Evolutionary conservation across 1,140 invertebrate genomes (phyloP), one percentile per base, ranked within the genome.

Genomic region (Leptinotarsa lineolata): DNA sequence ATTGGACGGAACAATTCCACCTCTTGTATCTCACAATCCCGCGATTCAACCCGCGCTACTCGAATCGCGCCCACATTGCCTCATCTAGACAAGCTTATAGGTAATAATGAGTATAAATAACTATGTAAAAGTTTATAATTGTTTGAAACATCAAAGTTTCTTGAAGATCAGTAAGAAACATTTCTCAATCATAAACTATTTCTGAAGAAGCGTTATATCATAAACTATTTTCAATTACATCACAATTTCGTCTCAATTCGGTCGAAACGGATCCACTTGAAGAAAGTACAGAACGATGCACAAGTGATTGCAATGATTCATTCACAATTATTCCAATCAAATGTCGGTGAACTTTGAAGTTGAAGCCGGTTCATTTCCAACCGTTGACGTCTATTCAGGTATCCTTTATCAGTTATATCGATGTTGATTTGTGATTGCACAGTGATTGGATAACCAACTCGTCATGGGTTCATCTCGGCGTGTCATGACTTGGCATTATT

Each of bases 401-500:
- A 39, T 54, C 18, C n/a, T 46, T 68, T 48, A 68, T 68, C 66
- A 18, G 66, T 68, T 46, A 54, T 20, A 64, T 48, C 64, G 59
- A 69, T 72, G 63, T 70, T 73, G 75, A 73, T 76, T 74, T 74
- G 72, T 72, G 72, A 76, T 76, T 54, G 69, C 64, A 46, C 66
- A 69, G 64, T 74, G 72, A 76, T 76, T 74, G 59, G 75, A 63
- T 74, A 74, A 74, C 75, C 45, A 21, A 45, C 72, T 71, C 73
- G 72, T 76, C 75, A 72, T 71, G 70, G 72, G 72, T 74, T 76
- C 72, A 76, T 73, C 72, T 73, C 72, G 63, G 72, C 64, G 72
- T 69, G 73, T 68, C 68, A 65, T 76, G 75, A 76, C 75, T 76
- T 71, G 60, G 63, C 65, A 70, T 70, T 69, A 73, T 45, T 30